These are phyloP conservation scores for Holothuria glaberrima DNA, from an alignment of 35 echinoderm and acorn worm species.

Conservation along the genomic window DNA sequence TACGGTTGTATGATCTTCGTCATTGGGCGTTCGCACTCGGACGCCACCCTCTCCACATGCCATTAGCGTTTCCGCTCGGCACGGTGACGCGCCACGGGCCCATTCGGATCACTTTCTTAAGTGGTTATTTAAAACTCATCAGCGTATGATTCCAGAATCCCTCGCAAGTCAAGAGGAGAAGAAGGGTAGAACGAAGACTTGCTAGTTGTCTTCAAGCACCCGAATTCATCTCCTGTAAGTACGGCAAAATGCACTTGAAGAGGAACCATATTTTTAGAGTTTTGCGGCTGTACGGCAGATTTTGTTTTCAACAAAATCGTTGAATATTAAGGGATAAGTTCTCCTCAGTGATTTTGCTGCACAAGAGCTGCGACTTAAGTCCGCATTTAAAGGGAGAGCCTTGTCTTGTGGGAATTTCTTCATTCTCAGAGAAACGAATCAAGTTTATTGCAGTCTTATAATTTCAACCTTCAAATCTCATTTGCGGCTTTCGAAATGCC, in stretches of 20 bases:
- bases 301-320: conserved; percentile 64
- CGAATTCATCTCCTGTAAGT: conserved; percentile 57
- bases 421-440: too few relatives aligned
- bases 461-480: too few relatives aligned
- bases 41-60: conserved; percentile 48
- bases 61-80: conserved; percentile 53
- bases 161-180: conserved; percentile 27
- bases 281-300: conserved; percentile 56
- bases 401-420: too few relatives aligned
- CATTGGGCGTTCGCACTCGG: conserved; percentile 4
- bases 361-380: conserved; percentile 50
- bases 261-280: conserved; percentile 63
- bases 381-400: conserved; percentile 28
- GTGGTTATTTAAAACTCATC: conserved; percentile 59
- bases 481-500: too few relatives aligned
- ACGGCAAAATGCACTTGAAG: conserved; percentile 61
- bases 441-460: too few relatives aligned
- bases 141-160: conserved; percentile 45
- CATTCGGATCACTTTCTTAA: conserved; percentile 58
- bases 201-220: conserved; percentile 42
- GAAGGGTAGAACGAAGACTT: conserved; percentile 19
- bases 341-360: conserved; percentile 54
- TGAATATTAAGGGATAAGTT: conserved; percentile 65
- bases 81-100: conserved; percentile 36
- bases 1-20: conserved; percentile 41